A percentile compares a stretch with the other conserved stretches of the same genome.
Evolutionary conservation across 1,140 invertebrate species (phyloP).

Genomic region (Leptinotarsa defecta): DNA sequence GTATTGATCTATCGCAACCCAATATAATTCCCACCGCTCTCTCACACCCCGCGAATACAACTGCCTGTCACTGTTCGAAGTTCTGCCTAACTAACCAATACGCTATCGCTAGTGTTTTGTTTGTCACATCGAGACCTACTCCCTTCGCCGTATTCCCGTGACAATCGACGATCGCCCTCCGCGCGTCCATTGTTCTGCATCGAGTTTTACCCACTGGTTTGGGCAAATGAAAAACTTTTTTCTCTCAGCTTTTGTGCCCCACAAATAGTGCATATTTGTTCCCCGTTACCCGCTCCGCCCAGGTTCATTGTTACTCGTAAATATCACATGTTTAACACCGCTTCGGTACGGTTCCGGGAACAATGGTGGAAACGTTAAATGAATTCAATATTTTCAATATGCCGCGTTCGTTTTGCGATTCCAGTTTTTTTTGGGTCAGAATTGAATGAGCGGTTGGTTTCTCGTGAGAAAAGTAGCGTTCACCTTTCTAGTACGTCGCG

Average conservation of each 20-base stretch:
- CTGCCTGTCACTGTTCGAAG: constrained; percentile 2
- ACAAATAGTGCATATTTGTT: constrained; percentile 26
- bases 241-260: constrained; percentile 31
- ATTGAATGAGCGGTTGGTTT: background rate
- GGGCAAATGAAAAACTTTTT: constrained; percentile 36
- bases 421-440: background rate
- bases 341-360: background rate
- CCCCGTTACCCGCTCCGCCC: constrained; percentile 1
- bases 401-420: background rate
- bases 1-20: too few relatives aligned
- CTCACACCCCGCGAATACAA: too few relatives aligned
- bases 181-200: constrained; percentile 38
- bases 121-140: constrained; percentile 20
- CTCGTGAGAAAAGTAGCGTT: background rate
- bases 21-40: too few relatives aligned
- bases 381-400: constrained; percentile 12
- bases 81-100: constrained; percentile 5
- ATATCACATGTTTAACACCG: constrained; percentile 20
- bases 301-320: constrained; percentile 10
- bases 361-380: constrained; percentile 11
- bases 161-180: constrained; percentile 42
- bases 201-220: constrained; percentile 40
- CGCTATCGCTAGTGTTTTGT: constrained; percentile 30
- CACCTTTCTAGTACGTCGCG: background rate
- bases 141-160: constrained; percentile 38